Percentiles rank a stretch among this genome's conserved stretches.
phyloP scores from a whole-genome alignment of 2,797 vertebrate species.

The Chlorospingus flavigularis region DNA sequence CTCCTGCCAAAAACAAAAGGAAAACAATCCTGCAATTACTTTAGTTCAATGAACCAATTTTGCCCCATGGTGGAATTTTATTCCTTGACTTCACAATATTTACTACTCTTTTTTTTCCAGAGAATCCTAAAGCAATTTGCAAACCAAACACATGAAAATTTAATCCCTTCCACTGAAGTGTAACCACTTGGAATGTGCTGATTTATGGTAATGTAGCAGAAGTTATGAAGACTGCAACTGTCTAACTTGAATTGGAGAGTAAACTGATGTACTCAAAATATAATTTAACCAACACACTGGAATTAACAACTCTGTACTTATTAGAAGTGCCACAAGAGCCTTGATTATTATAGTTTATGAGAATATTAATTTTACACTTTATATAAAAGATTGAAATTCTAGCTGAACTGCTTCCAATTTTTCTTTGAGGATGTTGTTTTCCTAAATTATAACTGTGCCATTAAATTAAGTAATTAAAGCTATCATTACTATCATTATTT shows the following conservation, averaged over 20 bases:
- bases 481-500: background rate
- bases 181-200: background rate
- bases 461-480: background rate
- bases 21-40: background rate
- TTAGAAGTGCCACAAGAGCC: background rate
- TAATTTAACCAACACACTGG: background rate
- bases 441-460: background rate
- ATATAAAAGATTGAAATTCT: background rate
- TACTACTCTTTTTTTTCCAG: background rate
- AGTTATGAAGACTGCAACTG: background rate
- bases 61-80: background rate
- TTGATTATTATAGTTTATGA: background rate
- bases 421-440: background rate
- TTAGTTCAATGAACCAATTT: background rate
- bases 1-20: accelerated
- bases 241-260: background rate
- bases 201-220: background rate
- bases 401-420: background rate
- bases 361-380: background rate
- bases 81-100: background rate
- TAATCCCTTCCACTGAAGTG: background rate
- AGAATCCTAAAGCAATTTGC: background rate
- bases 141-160: background rate
- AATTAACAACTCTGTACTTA: background rate
- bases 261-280: background rate